Evolutionary conservation across 1,140 invertebrate species (phyloP).

Genomic region (Coenobita brevimanus): DNA sequence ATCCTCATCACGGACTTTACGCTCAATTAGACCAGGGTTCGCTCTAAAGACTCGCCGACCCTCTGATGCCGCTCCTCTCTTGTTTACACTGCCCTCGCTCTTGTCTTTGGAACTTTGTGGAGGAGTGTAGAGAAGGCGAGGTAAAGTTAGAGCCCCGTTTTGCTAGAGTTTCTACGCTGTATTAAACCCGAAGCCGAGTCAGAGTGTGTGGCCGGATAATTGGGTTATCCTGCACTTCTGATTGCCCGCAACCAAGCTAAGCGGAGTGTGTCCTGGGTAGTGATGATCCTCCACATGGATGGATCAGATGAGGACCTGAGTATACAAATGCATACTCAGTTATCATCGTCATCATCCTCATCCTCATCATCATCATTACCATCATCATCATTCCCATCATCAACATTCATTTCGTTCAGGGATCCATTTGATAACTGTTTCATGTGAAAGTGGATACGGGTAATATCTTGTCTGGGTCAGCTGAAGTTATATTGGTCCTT

Average conservation of each 20-base stretch:
- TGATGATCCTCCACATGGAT: background rate
- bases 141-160: background rate
- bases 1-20: slow-evolving; percentile 56
- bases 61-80: background rate
- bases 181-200: background rate
- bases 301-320: background rate
- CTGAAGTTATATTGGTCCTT: no score
- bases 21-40: slow-evolving; percentile 41
- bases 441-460: no score
- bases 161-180: background rate
- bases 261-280: background rate
- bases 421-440: no score
- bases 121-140: no score
- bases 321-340: no score
- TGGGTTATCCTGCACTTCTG: slow-evolving; percentile 13
- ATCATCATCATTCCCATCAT: no score
- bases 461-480: no score
- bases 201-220: background rate
- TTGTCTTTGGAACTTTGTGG: no score
- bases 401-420: no score
- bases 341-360: no score
- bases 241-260: background rate
- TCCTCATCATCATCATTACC: no score
- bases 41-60: background rate
- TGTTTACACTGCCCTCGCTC: background rate